Conservation (phyloP, 2,888 invertebrate genomes). For the Melieria crassipennis region DNA sequence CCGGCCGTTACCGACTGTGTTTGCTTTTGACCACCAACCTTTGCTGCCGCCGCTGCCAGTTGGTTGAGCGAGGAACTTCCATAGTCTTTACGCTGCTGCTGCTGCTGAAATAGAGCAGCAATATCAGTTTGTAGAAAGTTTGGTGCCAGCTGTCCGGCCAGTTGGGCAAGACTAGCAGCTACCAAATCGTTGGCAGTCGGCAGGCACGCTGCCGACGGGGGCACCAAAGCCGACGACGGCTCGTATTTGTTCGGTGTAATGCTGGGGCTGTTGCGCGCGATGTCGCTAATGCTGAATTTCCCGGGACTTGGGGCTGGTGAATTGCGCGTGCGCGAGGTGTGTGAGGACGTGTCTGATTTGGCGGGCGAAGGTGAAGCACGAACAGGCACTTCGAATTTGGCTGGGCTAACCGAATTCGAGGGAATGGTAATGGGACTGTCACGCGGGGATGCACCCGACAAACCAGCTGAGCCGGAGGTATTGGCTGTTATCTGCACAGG, state of each 20-base stretch:
- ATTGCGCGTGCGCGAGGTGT: conserved; percentile 68
- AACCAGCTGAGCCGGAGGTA: conserved; percentile 34
- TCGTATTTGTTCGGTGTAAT: conserved; percentile 63
- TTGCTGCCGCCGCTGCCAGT: conserved; percentile 62
- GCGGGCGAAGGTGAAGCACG: conserved; percentile 71
- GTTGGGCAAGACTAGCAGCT: conserved; percentile 63
- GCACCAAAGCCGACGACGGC: conserved; percentile 46
- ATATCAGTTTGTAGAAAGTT: conserved; percentile 63
- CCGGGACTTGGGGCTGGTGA: conserved; percentile 68
- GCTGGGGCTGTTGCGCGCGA: conserved; percentile 63
- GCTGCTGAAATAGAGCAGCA: conserved; percentile 59
- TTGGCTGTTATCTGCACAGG: neutral
- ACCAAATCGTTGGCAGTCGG: conserved; percentile 63
- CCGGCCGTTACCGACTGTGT: conserved; percentile 36
- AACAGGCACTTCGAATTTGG: conserved; percentile 70
- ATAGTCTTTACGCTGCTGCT: conserved; percentile 61
- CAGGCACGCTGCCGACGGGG: conserved; percentile 41
- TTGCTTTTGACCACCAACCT: conserved; percentile 58
- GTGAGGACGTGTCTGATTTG: conserved; percentile 70
- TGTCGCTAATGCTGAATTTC: conserved; percentile 64
- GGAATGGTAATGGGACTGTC: conserved; percentile 65
- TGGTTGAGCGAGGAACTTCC: conserved; percentile 63
- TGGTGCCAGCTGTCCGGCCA: conserved; percentile 63
- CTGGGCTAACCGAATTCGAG: conserved; percentile 65
- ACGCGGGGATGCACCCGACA: conserved; percentile 57